Evolutionary conservation across 1,140 invertebrate species (phyloP).

Genomic region (Heliconius hermathena): DNA sequence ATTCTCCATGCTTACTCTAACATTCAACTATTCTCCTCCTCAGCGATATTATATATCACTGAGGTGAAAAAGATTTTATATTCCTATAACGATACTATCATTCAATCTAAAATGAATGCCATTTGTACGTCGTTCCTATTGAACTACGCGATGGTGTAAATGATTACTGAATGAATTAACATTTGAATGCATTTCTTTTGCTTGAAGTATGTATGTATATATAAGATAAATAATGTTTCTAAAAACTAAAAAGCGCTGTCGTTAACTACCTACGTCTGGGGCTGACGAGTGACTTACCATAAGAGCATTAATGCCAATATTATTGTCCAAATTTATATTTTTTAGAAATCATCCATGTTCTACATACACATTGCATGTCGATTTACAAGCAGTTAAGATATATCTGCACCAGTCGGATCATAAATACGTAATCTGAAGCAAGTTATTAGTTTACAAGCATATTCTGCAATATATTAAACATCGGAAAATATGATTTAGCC

Average conservation of each 20-base stretch:
- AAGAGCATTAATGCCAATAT: constrained; percentile 59
- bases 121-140: constrained; percentile 34
- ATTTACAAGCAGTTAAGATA: constrained; percentile 54
- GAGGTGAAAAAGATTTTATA: constrained; percentile 28
- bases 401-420: constrained; percentile 38
- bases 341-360: constrained; percentile 53
- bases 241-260: constrained; percentile 70
- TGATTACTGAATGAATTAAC: constrained; percentile 39
- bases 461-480: neutral
- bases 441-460: neutral
- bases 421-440: neutral
- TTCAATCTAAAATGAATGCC: constrained; percentile 40
- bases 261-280: constrained; percentile 62
- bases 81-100: constrained; percentile 34
- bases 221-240: constrained; percentile 65
- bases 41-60: constrained; percentile 14
- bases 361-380: constrained; percentile 61
- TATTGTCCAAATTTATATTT: constrained; percentile 64
- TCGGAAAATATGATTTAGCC: constrained; percentile 1
- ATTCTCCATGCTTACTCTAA: constrained; percentile 42
- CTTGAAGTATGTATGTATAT: constrained; percentile 41
- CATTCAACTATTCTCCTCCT: constrained; percentile 42
- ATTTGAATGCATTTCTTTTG: constrained; percentile 28
- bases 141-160: constrained; percentile 43
- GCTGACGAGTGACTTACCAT: constrained; percentile 75